A percentile compares a stretch with the other conserved stretches of the same genome.
Evolutionary conservation across 2,888 invertebrate species (phyloP).

Genomic region (Malacosoma neustria): DNA sequence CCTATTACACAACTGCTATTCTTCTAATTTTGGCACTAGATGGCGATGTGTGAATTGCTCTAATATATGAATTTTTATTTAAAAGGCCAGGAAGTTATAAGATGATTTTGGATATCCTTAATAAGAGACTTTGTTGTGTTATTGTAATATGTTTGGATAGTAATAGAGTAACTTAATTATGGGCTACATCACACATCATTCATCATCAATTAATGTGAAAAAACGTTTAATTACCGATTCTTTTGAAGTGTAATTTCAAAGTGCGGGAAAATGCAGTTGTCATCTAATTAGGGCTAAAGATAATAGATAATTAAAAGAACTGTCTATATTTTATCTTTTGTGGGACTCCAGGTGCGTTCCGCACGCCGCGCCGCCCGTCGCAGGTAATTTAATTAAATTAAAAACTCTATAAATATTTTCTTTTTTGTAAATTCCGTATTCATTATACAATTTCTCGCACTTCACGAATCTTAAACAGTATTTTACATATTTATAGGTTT

Average conservation of each 20-base stretch:
- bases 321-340: constrained; percentile 21
- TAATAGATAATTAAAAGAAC: constrained; percentile 22
- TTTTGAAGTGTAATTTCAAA: background rate
- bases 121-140: no score
- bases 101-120: no score
- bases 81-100: no score
- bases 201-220: background rate
- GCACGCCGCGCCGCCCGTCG: constrained; percentile 17
- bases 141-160: no score
- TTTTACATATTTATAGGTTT: no score
- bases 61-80: no score
- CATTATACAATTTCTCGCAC: background rate
- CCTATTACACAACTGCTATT: no score
- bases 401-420: constrained; percentile 11
- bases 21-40: no score
- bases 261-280: constrained; percentile 2
- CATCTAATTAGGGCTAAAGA: constrained; percentile 20
- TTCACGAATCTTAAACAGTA: no score
- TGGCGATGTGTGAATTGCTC: no score
- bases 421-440: constrained; percentile 7
- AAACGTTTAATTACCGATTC: background rate
- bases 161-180: no score
- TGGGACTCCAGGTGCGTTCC: constrained; percentile 17
- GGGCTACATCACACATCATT: background rate
- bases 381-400: constrained; percentile 22